Base-by-base conservation (phyloP, 2,797 vertebrate genomes). In the Gadopsis bispinosus region DNA sequence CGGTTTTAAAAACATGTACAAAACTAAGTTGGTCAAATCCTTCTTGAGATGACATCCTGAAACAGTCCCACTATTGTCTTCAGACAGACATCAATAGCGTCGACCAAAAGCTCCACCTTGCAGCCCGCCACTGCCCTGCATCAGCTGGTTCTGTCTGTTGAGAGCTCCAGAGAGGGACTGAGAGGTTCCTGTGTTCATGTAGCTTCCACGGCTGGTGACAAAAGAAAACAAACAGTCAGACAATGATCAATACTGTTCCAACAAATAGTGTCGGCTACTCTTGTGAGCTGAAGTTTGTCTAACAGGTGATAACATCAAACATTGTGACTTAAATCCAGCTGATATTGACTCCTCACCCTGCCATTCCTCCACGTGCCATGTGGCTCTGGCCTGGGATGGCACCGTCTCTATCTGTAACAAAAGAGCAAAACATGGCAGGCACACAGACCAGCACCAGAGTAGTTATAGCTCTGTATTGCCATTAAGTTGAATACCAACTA, bases 291-390 rank as follows among this genome's bases (percentile, higher is more conserved):
- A 19, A 17, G 37, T 10, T 53, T 0, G 8, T 35, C 12, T 35
- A 16, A 26, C 41, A 54, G 12, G 1, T 16, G 5, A 14, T 4
- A 17, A 68, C 1, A 43, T 12, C 13, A 29, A 14, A 68, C 51
- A 33, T 3, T 3, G 1, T 37, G 13, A 59, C 1, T 20, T 7
- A 29, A 56, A 56, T 31, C 31, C 1, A 47, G 5, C 5, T 7
- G 2, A 53, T 31, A 50, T 48, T 59, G 3, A 10, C 22, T 59
- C 64, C 95, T 95, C 94, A 98, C 97, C 96, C 95, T 0, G 95
- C 86, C 72, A 97, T 95, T 83, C 96, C 97, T 85, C 97, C 97
- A 60, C 96, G 94, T n/a, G 80, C 90, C 48, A 97, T 91, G 47
- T 97, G 96, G 85, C 96, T 95, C 78, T 96, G 96, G 39, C 90